phyloP scores from a whole-genome alignment of 2,797 vertebrate species.

The Parotocinclus haroldoi region DNA sequence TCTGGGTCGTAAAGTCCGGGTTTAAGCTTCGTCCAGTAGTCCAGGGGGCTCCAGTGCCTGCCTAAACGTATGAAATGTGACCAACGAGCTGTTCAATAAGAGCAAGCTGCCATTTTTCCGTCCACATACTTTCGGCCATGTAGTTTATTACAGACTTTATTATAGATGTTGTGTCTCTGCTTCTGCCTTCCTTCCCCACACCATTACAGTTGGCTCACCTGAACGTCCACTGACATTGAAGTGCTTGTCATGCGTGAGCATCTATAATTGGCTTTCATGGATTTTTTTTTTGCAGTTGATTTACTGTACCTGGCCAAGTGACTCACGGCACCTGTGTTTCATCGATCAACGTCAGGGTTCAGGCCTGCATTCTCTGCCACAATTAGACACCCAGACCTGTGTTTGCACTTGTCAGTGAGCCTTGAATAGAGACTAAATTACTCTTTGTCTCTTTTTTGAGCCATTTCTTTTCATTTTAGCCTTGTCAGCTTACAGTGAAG shows the following conservation, averaged over 20 bases:
- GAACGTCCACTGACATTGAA: slow-evolving; percentile 27
- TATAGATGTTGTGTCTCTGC: neutral
- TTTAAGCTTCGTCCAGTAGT: no score
- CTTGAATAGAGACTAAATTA: no score
- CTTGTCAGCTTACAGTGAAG: no score
- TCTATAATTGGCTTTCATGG: slow-evolving; percentile 41
- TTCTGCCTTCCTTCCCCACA: slow-evolving; percentile 6
- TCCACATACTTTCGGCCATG: no score
- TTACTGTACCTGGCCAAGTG: slow-evolving; percentile 39
- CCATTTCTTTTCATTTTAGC: no score
- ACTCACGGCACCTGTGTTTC: slow-evolving; percentile 35
- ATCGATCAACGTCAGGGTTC: slow-evolving; percentile 28
- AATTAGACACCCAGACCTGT: slow-evolving; percentile 26
- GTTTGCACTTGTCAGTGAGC: slow-evolving; percentile 4
- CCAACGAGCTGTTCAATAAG: no score
- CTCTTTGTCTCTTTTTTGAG: no score
- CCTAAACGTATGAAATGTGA: no score
- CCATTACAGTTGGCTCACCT: slow-evolving; percentile 15
- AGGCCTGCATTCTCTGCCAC: slow-evolving; percentile 20
- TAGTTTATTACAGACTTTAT: no score
- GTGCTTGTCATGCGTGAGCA: slow-evolving; percentile 31
- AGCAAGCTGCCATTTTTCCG: no score
- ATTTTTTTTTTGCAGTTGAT: slow-evolving; percentile 33
- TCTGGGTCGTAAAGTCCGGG: no score
- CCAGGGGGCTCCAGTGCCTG: no score